Base-by-base conservation (phyloP, 2,888 invertebrate genomes). In the Macrophya alboannulata region DNA sequence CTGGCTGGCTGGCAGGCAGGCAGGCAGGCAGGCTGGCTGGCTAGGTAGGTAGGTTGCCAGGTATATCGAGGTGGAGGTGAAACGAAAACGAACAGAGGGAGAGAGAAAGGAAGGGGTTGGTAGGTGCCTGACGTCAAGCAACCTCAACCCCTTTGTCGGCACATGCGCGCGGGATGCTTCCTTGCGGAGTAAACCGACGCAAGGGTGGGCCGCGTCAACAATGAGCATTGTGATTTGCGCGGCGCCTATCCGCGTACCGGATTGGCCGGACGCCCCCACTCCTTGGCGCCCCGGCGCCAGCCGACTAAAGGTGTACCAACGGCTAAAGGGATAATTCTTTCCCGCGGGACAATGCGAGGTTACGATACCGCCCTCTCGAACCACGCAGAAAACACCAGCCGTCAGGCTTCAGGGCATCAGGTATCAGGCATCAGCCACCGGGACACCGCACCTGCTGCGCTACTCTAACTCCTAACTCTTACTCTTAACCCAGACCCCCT, bases 161-260 rank as follows among this genome's bases (percentile, higher is more conserved):
- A 83, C 83, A 83, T 83, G 83, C 83, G 83, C 83, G 83, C 48
- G 31, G 48, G 6, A 62, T 37, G 43, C 40, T 77, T 81, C 25
- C 81, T 77, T 77, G 55, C 62, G 43, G 51, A 77, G 37, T 17
- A 55, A 55, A 45, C 43, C 65, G 77, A 51, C 55, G 45, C 83
- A 71, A 83, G 90, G 89, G 92, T 93, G 92, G 92, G 92, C 92
- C 91, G 90, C 90, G 92, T 92, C 92, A 93, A 93, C 93, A 93
- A 93, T 93, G 92, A 92, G 93, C 93, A 93, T 93, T 93, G 93
- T 93, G 93, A 93, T 93, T 93, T 93, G 93, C 90, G 93, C 92
- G 93, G 68, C 81, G 59, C 43, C 77, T 43, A 43, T 21, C n/a
- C 81, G 59, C 55, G n/a, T 10, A 51, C n/a, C 84, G 74, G 72